Percentiles rank a stretch among this genome's conserved stretches.
These are phyloP conservation scores for Eulacestoma nigropectus DNA, from an alignment of 2,113 vertebrate species.

Conservation along the genomic window DNA sequence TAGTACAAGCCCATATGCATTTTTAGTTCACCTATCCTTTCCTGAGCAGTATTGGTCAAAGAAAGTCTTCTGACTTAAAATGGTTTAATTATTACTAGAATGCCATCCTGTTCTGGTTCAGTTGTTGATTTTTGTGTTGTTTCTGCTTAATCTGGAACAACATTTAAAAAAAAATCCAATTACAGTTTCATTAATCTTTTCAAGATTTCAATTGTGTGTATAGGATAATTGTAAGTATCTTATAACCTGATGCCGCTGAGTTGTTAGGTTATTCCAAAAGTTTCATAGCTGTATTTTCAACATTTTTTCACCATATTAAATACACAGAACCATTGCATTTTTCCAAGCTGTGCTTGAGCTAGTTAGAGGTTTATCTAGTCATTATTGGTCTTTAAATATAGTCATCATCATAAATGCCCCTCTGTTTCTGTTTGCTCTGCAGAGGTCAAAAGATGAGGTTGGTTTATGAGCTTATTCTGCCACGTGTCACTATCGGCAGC, in stretches of 20 bases:
- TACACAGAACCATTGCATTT: neutral
- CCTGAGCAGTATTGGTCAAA: neutral
- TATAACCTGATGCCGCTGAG: neutral
- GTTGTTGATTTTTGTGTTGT: neutral
- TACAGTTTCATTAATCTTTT: neutral
- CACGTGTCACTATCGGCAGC: conserved; percentile 79
- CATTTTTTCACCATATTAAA: neutral
- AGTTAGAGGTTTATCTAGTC: conserved; percentile 73
- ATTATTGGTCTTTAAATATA: conserved; percentile 85
- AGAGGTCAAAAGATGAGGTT: conserved; percentile 83
- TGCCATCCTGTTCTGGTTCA: neutral
- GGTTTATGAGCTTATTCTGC: conserved; percentile 87
- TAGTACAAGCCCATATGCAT: neutral
- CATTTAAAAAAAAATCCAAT: neutral
- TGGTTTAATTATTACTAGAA: neutral
- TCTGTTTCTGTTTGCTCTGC: conserved; percentile 77
- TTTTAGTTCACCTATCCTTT: neutral
- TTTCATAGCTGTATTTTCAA: neutral
- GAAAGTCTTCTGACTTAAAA: neutral
- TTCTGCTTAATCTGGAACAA: neutral
- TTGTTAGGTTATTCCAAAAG: neutral
- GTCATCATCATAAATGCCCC: conserved; percentile 81
- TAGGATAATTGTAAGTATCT: neutral
- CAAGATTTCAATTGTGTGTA: neutral
- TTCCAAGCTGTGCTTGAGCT: neutral